phyloP scores from a whole-genome alignment of 2,888 invertebrate species.

The Apodemia zela region DNA sequence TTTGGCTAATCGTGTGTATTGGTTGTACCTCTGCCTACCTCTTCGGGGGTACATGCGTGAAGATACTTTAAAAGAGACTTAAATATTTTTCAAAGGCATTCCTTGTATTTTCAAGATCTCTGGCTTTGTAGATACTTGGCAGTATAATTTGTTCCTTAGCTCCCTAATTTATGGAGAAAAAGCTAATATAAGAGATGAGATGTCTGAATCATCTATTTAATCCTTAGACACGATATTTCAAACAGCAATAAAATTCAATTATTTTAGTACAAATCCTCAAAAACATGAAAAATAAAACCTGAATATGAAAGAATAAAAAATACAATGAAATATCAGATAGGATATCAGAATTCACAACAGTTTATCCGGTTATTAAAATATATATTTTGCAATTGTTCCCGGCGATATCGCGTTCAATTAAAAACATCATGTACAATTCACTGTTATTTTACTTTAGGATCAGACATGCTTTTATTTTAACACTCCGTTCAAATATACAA shows the following conservation, averaged over 20 bases:
- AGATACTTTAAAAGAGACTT: no score
- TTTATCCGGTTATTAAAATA: conserved; percentile 35
- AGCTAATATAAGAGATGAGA: no score
- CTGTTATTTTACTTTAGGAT: conserved; percentile 27
- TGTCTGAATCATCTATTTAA: no score
- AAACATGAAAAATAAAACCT: not conserved
- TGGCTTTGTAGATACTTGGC: no score
- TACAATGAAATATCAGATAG: conserved; percentile 22
- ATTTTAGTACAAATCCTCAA: not conserved
- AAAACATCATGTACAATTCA: conserved; percentile 30
- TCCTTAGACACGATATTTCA: no score
- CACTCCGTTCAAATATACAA: conserved; percentile 20
- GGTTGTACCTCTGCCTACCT: no score
- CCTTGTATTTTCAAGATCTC: no score
- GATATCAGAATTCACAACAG: conserved; percentile 22
- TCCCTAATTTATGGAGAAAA: no score
- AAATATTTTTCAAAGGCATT: no score
- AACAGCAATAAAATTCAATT: not conserved
- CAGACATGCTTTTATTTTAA: conserved; percentile 25
- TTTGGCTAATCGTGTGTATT: no score
- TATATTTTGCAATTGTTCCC: conserved; percentile 31
- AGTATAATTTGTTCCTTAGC: no score
- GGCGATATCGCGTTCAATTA: conserved; percentile 34
- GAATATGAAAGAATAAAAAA: conserved; percentile 19
- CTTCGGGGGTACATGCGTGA: no score